A percentile compares a stretch with the other conserved stretches of the same genome.
Evolutionary conservation across 2,888 invertebrate genomes (phyloP).

Genomic region (Mantis religiosa): DNA sequence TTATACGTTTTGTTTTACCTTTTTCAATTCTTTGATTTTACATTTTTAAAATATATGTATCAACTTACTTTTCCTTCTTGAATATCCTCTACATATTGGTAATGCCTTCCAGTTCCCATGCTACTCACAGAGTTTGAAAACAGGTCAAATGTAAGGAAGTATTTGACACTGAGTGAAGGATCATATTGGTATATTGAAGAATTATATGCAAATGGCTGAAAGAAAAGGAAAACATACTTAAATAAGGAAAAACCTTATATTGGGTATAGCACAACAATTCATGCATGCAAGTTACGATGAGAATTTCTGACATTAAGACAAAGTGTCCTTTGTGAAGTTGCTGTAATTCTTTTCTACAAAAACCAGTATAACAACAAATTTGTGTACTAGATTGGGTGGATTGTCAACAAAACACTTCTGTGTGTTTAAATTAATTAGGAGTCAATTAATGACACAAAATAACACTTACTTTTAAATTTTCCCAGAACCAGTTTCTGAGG

Average conservation of each 20-base stretch:
- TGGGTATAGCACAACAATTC: background rate
- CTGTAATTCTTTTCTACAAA: too few relatives aligned
- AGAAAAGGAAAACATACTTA: conserved; percentile 2
- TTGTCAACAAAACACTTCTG: too few relatives aligned
- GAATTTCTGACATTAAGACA: too few relatives aligned
- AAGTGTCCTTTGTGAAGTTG: too few relatives aligned
- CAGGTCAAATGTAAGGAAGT: conserved; percentile 45
- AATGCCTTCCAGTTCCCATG: conserved; percentile 49
- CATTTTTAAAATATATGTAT: background rate
- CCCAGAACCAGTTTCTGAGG: too few relatives aligned
- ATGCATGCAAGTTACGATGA: background rate
- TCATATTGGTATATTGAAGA: conserved; percentile 41
- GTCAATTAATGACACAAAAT: too few relatives aligned
- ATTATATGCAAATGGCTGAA: conserved; percentile 18
- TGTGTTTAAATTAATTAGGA: too few relatives aligned
- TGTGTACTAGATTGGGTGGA: too few relatives aligned
- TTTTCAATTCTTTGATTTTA: too few relatives aligned
- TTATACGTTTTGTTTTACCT: too few relatives aligned
- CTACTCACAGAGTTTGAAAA: conserved; percentile 47
- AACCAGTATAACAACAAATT: too few relatives aligned
- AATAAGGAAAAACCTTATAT: background rate
- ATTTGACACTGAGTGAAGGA: conserved; percentile 42
- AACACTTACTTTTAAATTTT: too few relatives aligned
- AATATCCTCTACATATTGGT: conserved; percentile 40
- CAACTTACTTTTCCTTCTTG: conserved; percentile 40